Conservation (phyloP, 2,888 invertebrate species). For the Stenotaenia linearis region DNA sequence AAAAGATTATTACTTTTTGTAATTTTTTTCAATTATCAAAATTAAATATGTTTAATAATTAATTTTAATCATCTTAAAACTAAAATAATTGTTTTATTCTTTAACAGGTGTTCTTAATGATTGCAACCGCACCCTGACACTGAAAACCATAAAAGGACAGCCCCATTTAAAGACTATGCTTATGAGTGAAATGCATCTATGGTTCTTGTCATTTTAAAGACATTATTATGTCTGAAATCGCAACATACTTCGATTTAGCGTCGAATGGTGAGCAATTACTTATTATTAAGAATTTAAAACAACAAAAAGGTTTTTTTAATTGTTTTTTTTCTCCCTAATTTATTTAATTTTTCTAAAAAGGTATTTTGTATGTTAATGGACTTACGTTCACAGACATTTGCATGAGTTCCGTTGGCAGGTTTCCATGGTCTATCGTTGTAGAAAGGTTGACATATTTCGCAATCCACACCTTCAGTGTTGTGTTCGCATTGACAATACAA, state of each 20-base stretch:
- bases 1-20: background rate
- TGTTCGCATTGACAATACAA: slow-evolving; percentile 82
- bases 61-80: background rate
- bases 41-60: background rate
- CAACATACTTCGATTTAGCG: background rate
- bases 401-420: slow-evolving; percentile 78
- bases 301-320: background rate
- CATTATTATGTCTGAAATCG: background rate
- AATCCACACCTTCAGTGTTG: slow-evolving; percentile 90
- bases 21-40: background rate
- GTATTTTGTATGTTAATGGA: slow-evolving; percentile 38
- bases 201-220: background rate
- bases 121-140: background rate
- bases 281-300: background rate
- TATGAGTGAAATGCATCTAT: background rate
- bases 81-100: background rate
- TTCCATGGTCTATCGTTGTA: slow-evolving; percentile 97
- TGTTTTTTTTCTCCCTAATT: background rate
- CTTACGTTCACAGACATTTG: slow-evolving; percentile 91
- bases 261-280: background rate
- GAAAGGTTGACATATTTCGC: slow-evolving; percentile 85
- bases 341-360: background rate
- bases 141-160: background rate
- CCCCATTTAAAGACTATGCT: background rate
- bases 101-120: background rate